Percentiles rank a stretch among this genome's conserved stretches.
phyloP scores from a whole-genome alignment of 2,113 vertebrate genomes.

The Sylvietta virens region DNA sequence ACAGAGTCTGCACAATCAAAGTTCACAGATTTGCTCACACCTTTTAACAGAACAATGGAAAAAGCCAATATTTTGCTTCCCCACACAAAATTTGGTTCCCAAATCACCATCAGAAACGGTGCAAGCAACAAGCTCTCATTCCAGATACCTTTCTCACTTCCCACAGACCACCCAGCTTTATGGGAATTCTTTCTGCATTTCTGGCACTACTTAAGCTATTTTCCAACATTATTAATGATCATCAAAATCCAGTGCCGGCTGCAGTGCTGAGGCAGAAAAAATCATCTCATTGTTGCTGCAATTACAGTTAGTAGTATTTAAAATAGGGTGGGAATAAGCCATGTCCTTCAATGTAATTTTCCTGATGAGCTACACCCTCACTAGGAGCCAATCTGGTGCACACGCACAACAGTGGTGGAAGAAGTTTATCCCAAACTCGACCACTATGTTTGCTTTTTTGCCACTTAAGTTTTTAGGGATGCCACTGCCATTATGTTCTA shows the following conservation, averaged over 20 bases:
- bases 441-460: neutral
- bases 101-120: neutral
- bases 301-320: neutral
- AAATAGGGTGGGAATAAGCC: neutral
- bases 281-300: neutral
- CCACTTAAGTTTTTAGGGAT: neutral
- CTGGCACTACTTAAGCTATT: neutral
- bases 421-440: rapidly evolving
- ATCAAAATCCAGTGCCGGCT: neutral
- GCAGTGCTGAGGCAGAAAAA: neutral
- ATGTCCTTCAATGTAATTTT: neutral
- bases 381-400: neutral
- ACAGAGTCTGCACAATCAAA: neutral
- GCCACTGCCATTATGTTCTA: neutral
- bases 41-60: neutral
- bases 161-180: neutral
- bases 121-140: neutral
- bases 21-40: neutral
- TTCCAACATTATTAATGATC: neutral
- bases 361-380: neutral
- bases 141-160: neutral
- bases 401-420: rapidly evolving
- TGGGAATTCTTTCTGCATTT: neutral
- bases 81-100: rapidly evolving
- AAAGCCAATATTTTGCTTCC: neutral